phyloP scores from a whole-genome alignment of 2,888 invertebrate genomes.

The Notodonta dromedarius region DNA sequence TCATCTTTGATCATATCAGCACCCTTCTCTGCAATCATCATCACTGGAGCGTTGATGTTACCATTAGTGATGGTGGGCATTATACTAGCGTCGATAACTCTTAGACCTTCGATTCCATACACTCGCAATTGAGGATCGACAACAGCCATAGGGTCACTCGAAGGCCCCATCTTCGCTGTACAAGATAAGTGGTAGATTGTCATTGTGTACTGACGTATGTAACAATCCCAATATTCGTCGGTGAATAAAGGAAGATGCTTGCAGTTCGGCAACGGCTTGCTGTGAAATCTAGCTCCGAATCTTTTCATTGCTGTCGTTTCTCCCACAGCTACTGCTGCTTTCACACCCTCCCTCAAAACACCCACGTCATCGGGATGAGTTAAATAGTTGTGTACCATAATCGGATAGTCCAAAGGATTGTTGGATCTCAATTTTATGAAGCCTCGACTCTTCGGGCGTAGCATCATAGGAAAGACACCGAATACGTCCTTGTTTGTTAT shows the following conservation, averaged over 20 bases:
- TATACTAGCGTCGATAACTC: slow-evolving; percentile 94
- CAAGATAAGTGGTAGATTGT: slow-evolving; percentile 95
- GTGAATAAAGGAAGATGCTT: slow-evolving; percentile 90
- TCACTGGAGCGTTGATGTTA: slow-evolving; percentile 93
- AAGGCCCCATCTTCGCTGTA: slow-evolving; percentile 93
- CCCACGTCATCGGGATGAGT: slow-evolving; percentile 93
- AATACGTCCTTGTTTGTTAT: slow-evolving; percentile 91
- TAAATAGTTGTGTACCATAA: slow-evolving; percentile 96
- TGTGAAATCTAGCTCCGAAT: slow-evolving; percentile 91
- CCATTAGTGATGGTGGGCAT: slow-evolving; percentile 95
- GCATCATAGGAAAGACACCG: slow-evolving; percentile 94
- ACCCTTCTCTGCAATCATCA: slow-evolving; percentile 95
- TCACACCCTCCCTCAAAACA: slow-evolving; percentile 93
- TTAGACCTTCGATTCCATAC: slow-evolving; percentile 89
- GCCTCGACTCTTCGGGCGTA: slow-evolving; percentile 94
- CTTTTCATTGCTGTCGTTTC: slow-evolving; percentile 91
- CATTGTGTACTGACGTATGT: slow-evolving; percentile 92
- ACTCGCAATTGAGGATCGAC: slow-evolving; percentile 91
- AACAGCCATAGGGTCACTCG: slow-evolving; percentile 90
- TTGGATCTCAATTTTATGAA: slow-evolving; percentile 88
- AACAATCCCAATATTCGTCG: slow-evolving; percentile 95
- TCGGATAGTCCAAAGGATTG: slow-evolving; percentile 91
- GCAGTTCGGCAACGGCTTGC: slow-evolving; percentile 91
- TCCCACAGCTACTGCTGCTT: slow-evolving; percentile 92
- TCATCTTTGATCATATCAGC: slow-evolving; percentile 91